Evolutionary conservation across 2,113 vertebrate species (phyloP), one percentile per base, ranked within the genome.

Genomic region (Microcebus griseorufus): DNA sequence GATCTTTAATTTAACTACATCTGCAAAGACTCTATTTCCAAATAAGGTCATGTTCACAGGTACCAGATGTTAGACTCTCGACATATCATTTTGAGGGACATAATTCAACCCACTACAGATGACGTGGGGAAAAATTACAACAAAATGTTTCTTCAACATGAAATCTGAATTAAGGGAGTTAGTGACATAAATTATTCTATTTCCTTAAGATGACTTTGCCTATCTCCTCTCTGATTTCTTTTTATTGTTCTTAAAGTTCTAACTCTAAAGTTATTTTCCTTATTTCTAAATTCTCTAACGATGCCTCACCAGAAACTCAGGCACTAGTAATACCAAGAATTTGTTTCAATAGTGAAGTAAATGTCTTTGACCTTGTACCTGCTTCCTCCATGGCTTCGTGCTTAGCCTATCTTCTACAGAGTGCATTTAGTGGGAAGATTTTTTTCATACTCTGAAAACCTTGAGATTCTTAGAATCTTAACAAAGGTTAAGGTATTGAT

Each of bases 381-480:
- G 13, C 60, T 90, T 51, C 12, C n/a, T 92, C 27, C 20, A 32
- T 69, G 7, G 8, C 32, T 70, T 89, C 78, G 8, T 65, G 34
- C 8, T 8, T 51, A 78, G 37, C 9, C 16, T 2, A 20, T 60
- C n/a, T 78, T 91, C 51, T 53, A 87, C 42, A 8, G 9, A 34
- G 17, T 48, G 27, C 85, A 84, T 84, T 84, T 32, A 91, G 67
- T 79, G 67, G 55, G 12, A 39, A 81, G 53, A 22, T 32, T n/a
- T 51, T 58, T 48, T 22, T 42, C 9, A 51, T 34, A 37, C 64
- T 6, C 39, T 17, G 42, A 88, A 94, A 84, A 53, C 14, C 8
- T 95, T 82, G 9, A 90, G 39, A 84, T 72, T 91, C 65, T 88
- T 72, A 79, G 70, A 94, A 48, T 85, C 48, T 45, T 90, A 78